Percentiles rank a stretch among this genome's conserved stretches.
Evolutionary conservation across 2,113 vertebrate genomes (phyloP).

Genomic region (Hemiscyllium ocellatum): DNA sequence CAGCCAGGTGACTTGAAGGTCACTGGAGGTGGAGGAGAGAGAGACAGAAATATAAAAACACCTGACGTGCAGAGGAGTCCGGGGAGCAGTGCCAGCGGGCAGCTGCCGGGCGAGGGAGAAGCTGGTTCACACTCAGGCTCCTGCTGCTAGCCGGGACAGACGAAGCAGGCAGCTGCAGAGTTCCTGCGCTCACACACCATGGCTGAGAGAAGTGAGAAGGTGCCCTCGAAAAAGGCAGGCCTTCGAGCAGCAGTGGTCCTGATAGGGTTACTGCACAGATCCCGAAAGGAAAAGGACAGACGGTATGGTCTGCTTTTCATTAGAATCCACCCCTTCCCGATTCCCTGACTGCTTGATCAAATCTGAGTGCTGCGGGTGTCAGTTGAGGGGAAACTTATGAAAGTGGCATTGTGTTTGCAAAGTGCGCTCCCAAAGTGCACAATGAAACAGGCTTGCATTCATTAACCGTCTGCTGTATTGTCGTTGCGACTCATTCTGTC

Average conservation of each 20-base stretch:
- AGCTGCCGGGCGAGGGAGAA: conserved; percentile 26
- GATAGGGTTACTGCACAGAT: conserved; percentile 87
- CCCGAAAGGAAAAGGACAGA: conserved; percentile 70
- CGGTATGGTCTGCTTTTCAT: conserved; percentile 51
- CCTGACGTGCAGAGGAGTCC: conserved; percentile 46
- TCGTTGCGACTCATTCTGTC: too few relatives aligned
- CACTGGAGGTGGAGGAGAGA: conserved; percentile 52
- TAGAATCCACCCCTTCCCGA: background rate
- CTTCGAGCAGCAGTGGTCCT: conserved; percentile 86
- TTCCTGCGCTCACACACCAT: conserved; percentile 50
- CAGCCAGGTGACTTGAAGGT: conserved; percentile 52
- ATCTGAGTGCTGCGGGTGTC: background rate
- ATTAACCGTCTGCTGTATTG: too few relatives aligned
- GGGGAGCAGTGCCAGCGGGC: conserved; percentile 45
- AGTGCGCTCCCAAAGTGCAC: background rate
- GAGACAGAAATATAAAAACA: conserved; percentile 44
- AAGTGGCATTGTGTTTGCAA: background rate
- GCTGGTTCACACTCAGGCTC: conserved; percentile 37
- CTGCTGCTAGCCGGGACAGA: conserved; percentile 38
- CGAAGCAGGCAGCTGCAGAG: conserved; percentile 44
- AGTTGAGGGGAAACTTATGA: background rate
- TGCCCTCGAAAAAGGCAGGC: conserved; percentile 78
- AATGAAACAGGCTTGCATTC: too few relatives aligned
- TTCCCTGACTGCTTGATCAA: background rate
- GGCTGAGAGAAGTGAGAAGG: conserved; percentile 65